A percentile compares a stretch with the other conserved stretches of the same genome.
phyloP scores from a whole-genome alignment of 2,888 invertebrate species.

The Euzetes globulus region DNA sequence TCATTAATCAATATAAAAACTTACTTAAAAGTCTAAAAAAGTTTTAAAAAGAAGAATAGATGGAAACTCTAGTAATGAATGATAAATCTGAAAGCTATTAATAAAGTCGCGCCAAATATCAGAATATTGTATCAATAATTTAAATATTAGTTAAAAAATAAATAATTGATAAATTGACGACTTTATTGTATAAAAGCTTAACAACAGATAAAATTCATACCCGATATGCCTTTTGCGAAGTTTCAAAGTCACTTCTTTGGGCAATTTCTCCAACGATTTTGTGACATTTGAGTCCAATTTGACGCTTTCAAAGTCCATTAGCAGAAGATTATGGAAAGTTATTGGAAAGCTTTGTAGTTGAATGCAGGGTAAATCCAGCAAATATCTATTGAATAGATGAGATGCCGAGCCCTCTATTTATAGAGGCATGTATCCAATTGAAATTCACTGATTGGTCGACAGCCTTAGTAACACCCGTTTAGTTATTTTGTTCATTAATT shows the following conservation, averaged over 20 bases:
- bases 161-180: background rate
- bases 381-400: background rate
- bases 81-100: no score
- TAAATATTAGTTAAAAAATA: no score
- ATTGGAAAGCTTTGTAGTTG: background rate
- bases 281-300: background rate
- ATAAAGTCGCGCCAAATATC: no score
- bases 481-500: background rate
- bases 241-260: slow-evolving; percentile 70
- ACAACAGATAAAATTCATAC: slow-evolving; percentile 53
- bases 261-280: slow-evolving; percentile 57
- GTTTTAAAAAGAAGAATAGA: no score
- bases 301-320: background rate
- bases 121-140: no score
- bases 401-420: slow-evolving; percentile 19
- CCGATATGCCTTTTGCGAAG: slow-evolving; percentile 73
- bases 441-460: background rate
- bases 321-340: background rate
- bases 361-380: background rate
- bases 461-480: slow-evolving; percentile 16
- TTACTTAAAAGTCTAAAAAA: no score
- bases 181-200: background rate
- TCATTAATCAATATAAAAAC: no score
- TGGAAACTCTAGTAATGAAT: no score
- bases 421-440: background rate